Evolutionary conservation across 2,797 vertebrate species (phyloP), one percentile per base, ranked within the genome.

Genomic region (Molothrus ater): DNA sequence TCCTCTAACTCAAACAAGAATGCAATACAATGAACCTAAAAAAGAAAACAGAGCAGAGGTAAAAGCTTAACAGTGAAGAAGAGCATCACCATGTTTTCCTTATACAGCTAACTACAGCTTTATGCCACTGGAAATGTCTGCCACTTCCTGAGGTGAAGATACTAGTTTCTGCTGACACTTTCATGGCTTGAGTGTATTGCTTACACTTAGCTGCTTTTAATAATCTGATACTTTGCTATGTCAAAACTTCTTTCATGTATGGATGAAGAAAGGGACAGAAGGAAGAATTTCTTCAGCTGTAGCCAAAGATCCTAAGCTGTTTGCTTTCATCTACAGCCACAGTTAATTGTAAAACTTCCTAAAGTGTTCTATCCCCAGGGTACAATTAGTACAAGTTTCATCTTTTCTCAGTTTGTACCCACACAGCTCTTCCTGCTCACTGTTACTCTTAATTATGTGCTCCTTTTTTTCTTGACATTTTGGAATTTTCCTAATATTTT

Each of bases 161-260:
- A 43, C 40, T 59, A 11, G 48, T 70, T 92, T 95, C 87, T 96
- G 69, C 72, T 86, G 63, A 60, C 45, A 7, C 65, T 80, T 74
- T 75, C 72, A 76, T 80, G 56, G 51, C 57, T 54, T 76, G 15
- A 43, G 34, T 90, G 90, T 91, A 88, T 90, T 96, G 87, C 95
- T 95, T 94, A 91, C 85, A 68, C 76, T 75, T 93, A 83, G 75
- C 56, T 92, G 80, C 93, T 95, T 91, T 93, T 91, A 92, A 93
- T 93, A 96, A 96, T 96, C 56, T 90, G 92, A 96, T 96, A 96
- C 93, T 91, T 90, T 86, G 92, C 85, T 96, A 96, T 96, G 85
- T 83, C 74, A 95, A 96, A 94, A 93, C 92, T 92, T 91, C 93
- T 95, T 96, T 96, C 86, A 95, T 95, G 93, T 96, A 53, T 96